Conservation (phyloP, 2,888 invertebrate genomes). For the Tetropium fuscum region DNA sequence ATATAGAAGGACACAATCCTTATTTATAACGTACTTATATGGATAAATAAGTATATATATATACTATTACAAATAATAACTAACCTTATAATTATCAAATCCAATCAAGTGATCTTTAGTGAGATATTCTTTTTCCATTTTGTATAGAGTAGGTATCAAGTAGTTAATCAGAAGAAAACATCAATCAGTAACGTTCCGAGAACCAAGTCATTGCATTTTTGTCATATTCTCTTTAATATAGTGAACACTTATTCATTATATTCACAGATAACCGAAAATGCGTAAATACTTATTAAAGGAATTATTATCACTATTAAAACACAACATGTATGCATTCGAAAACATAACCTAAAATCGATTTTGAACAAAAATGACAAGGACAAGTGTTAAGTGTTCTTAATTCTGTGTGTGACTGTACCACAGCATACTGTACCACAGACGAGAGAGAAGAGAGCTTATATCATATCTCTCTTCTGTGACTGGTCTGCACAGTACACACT, state of each 20-base stretch:
- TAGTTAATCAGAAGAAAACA: background rate
- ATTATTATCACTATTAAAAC: background rate
- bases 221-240: slow-evolving; percentile 19
- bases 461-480: no score
- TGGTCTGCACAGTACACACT: no score
- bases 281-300: background rate
- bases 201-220: slow-evolving; percentile 4
- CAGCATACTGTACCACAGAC: no score
- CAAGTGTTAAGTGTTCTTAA: no score
- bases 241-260: no score
- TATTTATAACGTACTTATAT: no score
- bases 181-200: slow-evolving; percentile 5
- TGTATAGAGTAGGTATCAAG: slow-evolving; percentile 1
- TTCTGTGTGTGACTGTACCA: no score
- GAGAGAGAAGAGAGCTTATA: no score
- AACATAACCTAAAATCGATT: slow-evolving; percentile 32
- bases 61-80: slow-evolving; percentile 24
- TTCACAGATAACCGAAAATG: no score
- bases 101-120: slow-evolving; percentile 87
- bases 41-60: no score
- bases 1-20: no score
- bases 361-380: slow-evolving; percentile 30
- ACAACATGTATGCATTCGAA: slow-evolving; percentile 15
- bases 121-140: slow-evolving; percentile 81
- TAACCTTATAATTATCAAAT: slow-evolving; percentile 67